A percentile compares a stretch with the other conserved stretches of the same genome.
Conservation (phyloP, 1,140 invertebrate genomes). For the Micrasema minimum region DNA sequence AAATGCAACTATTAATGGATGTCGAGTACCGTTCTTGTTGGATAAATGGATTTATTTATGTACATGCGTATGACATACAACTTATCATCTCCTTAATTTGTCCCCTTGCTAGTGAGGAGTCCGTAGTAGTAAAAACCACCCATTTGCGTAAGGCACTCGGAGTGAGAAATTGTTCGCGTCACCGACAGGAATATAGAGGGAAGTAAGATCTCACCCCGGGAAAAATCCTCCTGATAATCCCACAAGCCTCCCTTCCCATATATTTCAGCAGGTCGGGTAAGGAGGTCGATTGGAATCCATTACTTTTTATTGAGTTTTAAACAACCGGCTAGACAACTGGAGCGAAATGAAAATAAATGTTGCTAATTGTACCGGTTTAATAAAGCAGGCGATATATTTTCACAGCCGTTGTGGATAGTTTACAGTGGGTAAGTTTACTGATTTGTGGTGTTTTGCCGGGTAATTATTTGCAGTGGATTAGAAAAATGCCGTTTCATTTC, state of each 20-base stretch:
- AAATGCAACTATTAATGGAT: no score
- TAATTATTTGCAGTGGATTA: no score
- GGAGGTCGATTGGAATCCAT: conserved; percentile 40
- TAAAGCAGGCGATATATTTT: conserved; percentile 33
- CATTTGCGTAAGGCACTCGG: conserved; percentile 44
- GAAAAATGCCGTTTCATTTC: no score
- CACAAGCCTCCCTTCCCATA: conserved; percentile 17
- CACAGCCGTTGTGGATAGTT: background rate
- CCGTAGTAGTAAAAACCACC: conserved; percentile 44
- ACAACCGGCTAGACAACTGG: conserved; percentile 38
- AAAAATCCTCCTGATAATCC: conserved; percentile 30
- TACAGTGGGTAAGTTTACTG: no score
- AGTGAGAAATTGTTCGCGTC: conserved; percentile 51
- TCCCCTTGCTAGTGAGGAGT: conserved; percentile 19
- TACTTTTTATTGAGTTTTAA: conserved; percentile 45
- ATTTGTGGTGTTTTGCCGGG: no score
- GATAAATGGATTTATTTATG: conserved; percentile 14
- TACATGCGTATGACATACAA: conserved; percentile 52
- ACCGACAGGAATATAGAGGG: conserved; percentile 33
- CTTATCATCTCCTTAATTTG: conserved; percentile 52
- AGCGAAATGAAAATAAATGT: conserved; percentile 36
- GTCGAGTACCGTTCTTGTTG: no score
- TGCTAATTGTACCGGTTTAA: conserved; percentile 38
- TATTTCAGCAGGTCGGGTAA: conserved; percentile 32
- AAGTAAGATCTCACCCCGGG: conserved; percentile 2